These are phyloP conservation scores for Telmatherina bonti DNA, from an alignment of 2,797 vertebrate genomes.

Conservation along the genomic window DNA sequence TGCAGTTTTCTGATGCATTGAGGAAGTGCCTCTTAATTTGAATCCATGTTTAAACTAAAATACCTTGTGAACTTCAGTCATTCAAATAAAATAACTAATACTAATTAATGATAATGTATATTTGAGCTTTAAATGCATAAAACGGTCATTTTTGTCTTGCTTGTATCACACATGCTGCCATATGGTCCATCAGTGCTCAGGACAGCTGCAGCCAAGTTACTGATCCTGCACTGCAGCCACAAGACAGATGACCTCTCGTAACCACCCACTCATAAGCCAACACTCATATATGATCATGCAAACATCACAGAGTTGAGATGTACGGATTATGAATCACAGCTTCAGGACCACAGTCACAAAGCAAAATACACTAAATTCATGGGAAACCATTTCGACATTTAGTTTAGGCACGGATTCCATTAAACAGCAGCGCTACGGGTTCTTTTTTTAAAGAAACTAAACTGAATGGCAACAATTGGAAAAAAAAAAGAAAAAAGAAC, in stretches of 20 bases:
- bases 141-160: not conserved
- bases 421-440: not conserved
- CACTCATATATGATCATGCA: conserved; percentile 5
- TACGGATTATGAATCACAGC: not conserved
- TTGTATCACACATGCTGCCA: conserved; percentile 46
- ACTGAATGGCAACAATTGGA: not conserved
- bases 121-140: not conserved
- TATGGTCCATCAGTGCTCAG: conserved; percentile 50
- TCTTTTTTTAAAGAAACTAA: not conserved
- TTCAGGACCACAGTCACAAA: not conserved
- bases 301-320: conserved; percentile 18
- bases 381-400: not conserved
- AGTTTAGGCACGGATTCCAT: not conserved
- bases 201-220: conserved; percentile 59
- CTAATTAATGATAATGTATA: not conserved
- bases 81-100: not conserved
- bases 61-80: not conserved
- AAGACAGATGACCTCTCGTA: conserved; percentile 43
- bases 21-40: not conserved
- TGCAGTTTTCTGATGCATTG: not conserved
- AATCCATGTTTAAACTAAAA: not conserved
- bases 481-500: not conserved
- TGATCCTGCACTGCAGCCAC: conserved; percentile 34
- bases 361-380: not conserved
- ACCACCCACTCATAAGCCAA: conserved; percentile 16